These are phyloP conservation scores for Pachyuromys duprasi DNA, from an alignment of 2,797 vertebrate genomes.

Conservation along the genomic window DNA sequence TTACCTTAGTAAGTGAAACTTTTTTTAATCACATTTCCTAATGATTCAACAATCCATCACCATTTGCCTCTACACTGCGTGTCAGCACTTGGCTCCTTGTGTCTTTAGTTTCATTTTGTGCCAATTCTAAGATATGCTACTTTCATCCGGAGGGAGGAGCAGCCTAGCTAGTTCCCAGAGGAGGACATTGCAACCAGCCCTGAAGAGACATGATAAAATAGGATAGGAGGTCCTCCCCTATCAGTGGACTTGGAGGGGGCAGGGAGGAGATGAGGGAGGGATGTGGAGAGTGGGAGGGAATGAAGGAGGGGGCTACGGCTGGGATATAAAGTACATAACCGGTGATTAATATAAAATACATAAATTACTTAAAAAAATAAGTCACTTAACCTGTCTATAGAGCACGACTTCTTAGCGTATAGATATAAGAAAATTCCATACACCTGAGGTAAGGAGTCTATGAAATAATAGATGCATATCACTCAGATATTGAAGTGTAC, in stretches of 20 bases:
- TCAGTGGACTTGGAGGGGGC: no score
- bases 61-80: not conserved
- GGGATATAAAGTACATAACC: no score
- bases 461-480: not conserved
- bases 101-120: not conserved
- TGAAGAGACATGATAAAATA: no score
- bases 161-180: no score
- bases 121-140: not conserved
- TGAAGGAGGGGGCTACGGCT: no score
- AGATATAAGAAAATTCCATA: not conserved
- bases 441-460: not conserved
- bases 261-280: no score
- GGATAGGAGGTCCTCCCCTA: no score
- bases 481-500: not conserved
- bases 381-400: not conserved
- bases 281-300: no score
- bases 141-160: no score
- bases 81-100: not conserved
- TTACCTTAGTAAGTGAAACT: not conserved
- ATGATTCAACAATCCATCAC: not conserved
- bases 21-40: not conserved
- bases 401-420: not conserved
- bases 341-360: no score
- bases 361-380: no score
- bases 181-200: no score